A percentile compares a stretch with the other conserved stretches of the same genome.
Conservation (phyloP, 2,888 invertebrate species). For the Byasa hedistus region DNA sequence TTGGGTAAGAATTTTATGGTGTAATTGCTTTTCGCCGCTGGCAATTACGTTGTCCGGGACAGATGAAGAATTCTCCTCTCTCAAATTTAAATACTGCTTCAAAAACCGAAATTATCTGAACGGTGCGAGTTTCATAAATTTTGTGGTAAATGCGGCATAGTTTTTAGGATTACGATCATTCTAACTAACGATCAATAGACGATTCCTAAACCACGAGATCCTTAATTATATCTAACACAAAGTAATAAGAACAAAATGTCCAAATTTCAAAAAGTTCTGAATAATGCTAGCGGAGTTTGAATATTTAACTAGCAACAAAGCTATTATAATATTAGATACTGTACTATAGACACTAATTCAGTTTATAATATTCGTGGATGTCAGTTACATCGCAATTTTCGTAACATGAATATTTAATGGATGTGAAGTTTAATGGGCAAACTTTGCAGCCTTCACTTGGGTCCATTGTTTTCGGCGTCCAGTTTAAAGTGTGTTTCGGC, state of each 20-base stretch:
- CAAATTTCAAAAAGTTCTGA: too few relatives aligned
- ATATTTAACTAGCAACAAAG: too few relatives aligned
- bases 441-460: slow-evolving; percentile 11
- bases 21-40: slow-evolving; percentile 20
- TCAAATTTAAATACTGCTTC: slow-evolving; percentile 17
- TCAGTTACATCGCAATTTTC: slow-evolving; percentile 15
- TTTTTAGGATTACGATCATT: not conserved
- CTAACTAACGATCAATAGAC: too few relatives aligned
- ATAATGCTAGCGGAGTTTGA: too few relatives aligned
- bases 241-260: too few relatives aligned
- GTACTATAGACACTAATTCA: not conserved
- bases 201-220: too few relatives aligned
- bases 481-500: slow-evolving; percentile 14
- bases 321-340: too few relatives aligned
- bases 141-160: not conserved
- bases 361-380: not conserved
- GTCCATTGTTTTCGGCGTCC: slow-evolving; percentile 20
- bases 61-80: slow-evolving; percentile 12
- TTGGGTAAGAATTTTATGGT: slow-evolving; percentile 12
- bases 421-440: slow-evolving; percentile 7
- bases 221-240: too few relatives aligned
- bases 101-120: slow-evolving; percentile 13
- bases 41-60: slow-evolving; percentile 18
- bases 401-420: slow-evolving; percentile 18
- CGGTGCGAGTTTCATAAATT: not conserved